phyloP scores from a whole-genome alignment of 1,140 invertebrate genomes.

The Cyphomyrmex costatus region DNA sequence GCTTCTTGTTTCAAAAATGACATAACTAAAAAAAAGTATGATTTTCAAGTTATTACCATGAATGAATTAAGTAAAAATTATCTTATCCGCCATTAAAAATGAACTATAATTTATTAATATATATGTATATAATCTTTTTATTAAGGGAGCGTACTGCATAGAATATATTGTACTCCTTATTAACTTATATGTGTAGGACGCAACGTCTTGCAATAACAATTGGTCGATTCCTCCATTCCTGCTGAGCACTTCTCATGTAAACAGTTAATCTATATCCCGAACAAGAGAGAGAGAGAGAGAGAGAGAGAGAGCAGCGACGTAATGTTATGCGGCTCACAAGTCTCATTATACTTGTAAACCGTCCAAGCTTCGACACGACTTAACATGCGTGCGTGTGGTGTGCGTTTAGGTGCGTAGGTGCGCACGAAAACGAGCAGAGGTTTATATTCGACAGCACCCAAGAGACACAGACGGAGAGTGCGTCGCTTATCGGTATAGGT shows the following conservation, averaged over 20 bases:
- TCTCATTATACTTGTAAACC: conserved; percentile 88
- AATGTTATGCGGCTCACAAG: conserved; percentile 87
- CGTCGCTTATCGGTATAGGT: conserved; percentile 52
- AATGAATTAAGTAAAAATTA: no score
- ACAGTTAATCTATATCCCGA: conserved; percentile 87
- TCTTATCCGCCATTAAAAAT: no score
- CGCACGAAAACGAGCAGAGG: conserved; percentile 34
- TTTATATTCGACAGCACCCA: conserved; percentile 10
- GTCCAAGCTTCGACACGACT: conserved; percentile 83
- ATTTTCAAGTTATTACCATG: no score
- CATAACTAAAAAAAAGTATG: no score
- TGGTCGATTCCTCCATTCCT: conserved; percentile 77
- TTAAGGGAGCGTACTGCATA: no score
- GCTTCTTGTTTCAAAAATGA: no score
- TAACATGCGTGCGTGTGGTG: conserved; percentile 50
- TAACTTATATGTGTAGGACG: conserved; percentile 47
- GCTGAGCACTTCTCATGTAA: conserved; percentile 81
- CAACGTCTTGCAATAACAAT: conserved; percentile 79
- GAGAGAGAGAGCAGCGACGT: conserved; percentile 81
- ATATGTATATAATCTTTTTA: no score
- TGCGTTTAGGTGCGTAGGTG: conserved; percentile 20
- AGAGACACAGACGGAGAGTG: conserved; percentile 54
- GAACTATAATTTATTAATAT: no score
- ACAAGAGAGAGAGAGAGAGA: conserved; percentile 81
- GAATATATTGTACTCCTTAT: not conserved